Evolutionary conservation across 2,797 vertebrate species (phyloP), one percentile per base, ranked within the genome.

Genomic region (Artibeus jamaicensis): DNA sequence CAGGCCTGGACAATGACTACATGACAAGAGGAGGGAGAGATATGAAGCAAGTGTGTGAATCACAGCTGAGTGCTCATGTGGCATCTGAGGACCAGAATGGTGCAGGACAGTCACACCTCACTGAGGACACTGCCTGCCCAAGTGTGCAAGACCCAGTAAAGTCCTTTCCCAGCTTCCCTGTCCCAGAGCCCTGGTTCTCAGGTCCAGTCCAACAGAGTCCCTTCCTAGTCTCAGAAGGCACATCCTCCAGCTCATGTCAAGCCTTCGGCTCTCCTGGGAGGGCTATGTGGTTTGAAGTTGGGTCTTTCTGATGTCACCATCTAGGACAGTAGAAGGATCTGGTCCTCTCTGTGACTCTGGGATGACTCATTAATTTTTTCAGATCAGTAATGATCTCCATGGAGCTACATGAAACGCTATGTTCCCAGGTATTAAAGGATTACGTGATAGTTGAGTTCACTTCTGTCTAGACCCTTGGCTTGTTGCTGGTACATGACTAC

Each of bases 21-120:
- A 7, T 14, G 29, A 70, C 1, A 0, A 5, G 10, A 19, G 12
- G n/a, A 21, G 24, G 2, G 16, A 11, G 12, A 34, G 8, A 29
- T 19, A 18, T 1, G 50, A 34, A 48, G 16, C 50, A 29, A 0
- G 21, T 24, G 26, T 42, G 70, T 42, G 15, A n/a, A 19, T 42
- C 48, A 39, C 26, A 50, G 21, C 21, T 46, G 8, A 34, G 14
- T 9, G 26, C 42, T 48, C 7, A 2, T 14, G n/a, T 9, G 71
- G 8, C 3, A 46, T 12, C 46, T 48, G n/a, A 59, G 34, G 10
- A 2, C 39, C 50, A 59, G 26, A n/a, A n/a, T n/a, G n/a, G 62
- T 29, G 16, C 39, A 29, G 16, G 9, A 39, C 21, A 22, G 29
- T 59, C 59, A 77, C 50, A 73, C 15, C 19, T 57, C 9, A 90